These are phyloP conservation scores for Pteropus rufus DNA, from an alignment of 2,797 vertebrate genomes.

Conservation along the genomic window DNA sequence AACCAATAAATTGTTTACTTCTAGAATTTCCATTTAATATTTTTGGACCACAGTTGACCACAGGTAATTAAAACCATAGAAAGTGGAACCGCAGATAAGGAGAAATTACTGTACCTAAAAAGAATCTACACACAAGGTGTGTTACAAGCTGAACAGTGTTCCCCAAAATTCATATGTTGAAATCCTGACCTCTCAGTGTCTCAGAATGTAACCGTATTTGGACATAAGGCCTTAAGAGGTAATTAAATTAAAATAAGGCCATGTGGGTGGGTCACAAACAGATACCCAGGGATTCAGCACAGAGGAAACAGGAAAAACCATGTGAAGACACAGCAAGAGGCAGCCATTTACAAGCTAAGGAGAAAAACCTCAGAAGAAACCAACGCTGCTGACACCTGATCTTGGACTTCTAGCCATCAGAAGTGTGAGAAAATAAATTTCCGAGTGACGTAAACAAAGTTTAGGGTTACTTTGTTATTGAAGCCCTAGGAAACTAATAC, in stretches of 20 bases:
- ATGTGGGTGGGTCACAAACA: neutral
- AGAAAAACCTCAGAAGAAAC: neutral
- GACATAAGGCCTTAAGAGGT: conserved; percentile 2
- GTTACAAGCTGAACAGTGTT: neutral
- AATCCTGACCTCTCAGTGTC: neutral
- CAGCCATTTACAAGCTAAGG: neutral
- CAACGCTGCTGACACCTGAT: neutral
- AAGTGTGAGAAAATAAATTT: neutral
- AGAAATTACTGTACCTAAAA: neutral
- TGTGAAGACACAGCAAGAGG: neutral
- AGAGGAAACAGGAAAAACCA: neutral
- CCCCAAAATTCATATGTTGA: neutral
- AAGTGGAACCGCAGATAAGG: neutral
- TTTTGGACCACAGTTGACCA: neutral
- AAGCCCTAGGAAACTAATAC: neutral
- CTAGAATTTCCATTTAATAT: neutral
- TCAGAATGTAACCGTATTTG: neutral
- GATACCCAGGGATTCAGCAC: neutral
- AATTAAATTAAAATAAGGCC: neutral
- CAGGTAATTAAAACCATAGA: neutral
- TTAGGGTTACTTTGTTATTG: neutral
- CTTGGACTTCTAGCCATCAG: neutral
- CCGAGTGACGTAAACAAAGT: neutral
- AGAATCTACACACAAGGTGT: neutral
- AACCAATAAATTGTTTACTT: neutral